Conservation (phyloP, 2,797 vertebrate species). For the Tragelaphus eurycerus region DNA sequence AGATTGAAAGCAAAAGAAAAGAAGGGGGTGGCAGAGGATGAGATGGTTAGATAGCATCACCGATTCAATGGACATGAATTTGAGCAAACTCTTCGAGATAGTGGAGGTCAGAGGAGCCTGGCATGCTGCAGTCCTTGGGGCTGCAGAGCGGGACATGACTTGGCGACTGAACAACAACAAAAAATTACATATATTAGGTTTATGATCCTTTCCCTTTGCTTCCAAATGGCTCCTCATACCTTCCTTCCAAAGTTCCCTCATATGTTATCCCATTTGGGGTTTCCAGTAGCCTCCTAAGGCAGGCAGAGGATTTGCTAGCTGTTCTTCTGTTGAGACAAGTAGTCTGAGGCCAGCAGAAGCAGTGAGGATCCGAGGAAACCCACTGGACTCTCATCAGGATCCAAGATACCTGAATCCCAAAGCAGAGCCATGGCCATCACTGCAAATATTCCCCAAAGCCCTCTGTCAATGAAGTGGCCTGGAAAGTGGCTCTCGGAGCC, state of each 20-base stretch:
- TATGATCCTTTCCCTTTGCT: not conserved
- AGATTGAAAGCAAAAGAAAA: not conserved
- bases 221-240: not conserved
- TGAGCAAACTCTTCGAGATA: not conserved
- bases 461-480: not conserved
- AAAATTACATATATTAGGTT: not conserved
- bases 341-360: not conserved
- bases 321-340: not conserved
- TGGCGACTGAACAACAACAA: not conserved
- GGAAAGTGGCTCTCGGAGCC: not conserved
- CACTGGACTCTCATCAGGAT: not conserved
- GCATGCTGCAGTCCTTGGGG: not conserved
- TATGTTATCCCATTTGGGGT: not conserved
- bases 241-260: constrained; percentile 13
- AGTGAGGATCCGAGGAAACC: not conserved
- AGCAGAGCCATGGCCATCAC: not conserved
- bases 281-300: not conserved
- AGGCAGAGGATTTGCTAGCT: not conserved
- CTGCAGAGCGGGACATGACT: not conserved
- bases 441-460: not conserved
- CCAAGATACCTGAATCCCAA: not conserved
- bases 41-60: not conserved
- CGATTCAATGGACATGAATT: not conserved
- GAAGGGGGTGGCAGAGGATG: not conserved
- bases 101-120: not conserved